Evolutionary conservation across 2,888 invertebrate species (phyloP).

Genomic region (Strigamia crassipes): DNA sequence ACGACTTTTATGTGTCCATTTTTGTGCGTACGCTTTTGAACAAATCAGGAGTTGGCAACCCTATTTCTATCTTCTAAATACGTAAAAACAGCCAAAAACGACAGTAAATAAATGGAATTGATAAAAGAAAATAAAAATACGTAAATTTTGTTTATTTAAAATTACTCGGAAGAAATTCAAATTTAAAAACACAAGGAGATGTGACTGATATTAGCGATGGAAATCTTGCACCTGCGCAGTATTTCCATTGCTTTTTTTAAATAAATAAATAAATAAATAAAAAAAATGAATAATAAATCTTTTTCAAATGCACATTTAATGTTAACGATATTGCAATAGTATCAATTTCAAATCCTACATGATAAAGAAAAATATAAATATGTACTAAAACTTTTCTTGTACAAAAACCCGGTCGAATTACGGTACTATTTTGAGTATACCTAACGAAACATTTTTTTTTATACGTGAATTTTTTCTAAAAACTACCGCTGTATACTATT

Average conservation of each 20-base stretch:
- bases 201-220: neutral
- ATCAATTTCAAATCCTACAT: neutral
- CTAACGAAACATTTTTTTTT: constrained; percentile 10
- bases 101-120: neutral
- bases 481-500: neutral
- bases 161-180: neutral
- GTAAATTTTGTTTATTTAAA: neutral
- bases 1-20: too few relatives aligned
- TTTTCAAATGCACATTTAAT: constrained; percentile 1
- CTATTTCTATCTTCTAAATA: too few relatives aligned
- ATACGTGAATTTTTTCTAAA: constrained; percentile 22
- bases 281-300: neutral
- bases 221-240: too few relatives aligned
- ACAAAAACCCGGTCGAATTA: constrained; percentile 1
- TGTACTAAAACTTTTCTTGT: neutral
- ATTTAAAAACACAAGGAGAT: neutral
- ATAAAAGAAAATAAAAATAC: neutral
- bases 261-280: too few relatives aligned
- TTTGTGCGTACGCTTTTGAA: too few relatives aligned
- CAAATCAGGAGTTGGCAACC: too few relatives aligned
- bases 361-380: neutral
- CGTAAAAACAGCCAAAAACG: too few relatives aligned
- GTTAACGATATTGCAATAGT: neutral
- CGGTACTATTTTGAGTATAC: constrained; percentile 22
- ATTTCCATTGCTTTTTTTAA: too few relatives aligned